Evolutionary conservation across 2,113 vertebrate genomes (phyloP).

Genomic region (Formicarius rufipectus): DNA sequence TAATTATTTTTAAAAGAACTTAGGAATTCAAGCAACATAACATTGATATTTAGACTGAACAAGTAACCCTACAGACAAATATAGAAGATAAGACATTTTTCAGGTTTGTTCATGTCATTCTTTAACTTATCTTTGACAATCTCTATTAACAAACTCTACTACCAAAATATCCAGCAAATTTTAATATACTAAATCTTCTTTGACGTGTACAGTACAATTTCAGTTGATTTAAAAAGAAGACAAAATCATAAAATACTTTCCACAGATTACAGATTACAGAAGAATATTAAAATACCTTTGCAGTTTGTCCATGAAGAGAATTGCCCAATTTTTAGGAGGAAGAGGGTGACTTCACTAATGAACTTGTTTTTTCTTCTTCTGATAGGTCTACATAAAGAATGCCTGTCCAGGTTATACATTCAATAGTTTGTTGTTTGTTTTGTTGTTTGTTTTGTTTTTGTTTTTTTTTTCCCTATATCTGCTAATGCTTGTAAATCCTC

Average conservation of each 20-base stretch:
- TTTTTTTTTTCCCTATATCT: no score
- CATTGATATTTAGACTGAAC: background rate
- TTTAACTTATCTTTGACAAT: background rate
- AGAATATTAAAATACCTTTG: background rate
- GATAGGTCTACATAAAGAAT: background rate
- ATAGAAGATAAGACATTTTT: background rate
- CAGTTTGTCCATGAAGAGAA: background rate
- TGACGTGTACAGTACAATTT: background rate
- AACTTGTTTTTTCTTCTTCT: background rate
- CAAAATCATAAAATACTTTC: background rate
- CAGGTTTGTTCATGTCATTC: background rate
- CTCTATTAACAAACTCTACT: background rate
- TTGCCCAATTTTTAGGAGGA: background rate
- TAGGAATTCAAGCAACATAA: background rate
- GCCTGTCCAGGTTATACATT: background rate
- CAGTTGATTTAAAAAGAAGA: background rate
- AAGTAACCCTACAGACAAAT: background rate
- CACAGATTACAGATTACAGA: background rate
- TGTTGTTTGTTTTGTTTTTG: no score
- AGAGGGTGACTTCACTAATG: background rate
- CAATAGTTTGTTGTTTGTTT: no score
- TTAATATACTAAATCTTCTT: background rate
- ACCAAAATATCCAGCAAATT: background rate
- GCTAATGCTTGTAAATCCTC: fast-evolving
- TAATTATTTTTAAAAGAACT: background rate